Evolutionary conservation across 2,113 vertebrate species (phyloP), one percentile per base, ranked within the genome.

Genomic region (Toxostoma redivivum): DNA sequence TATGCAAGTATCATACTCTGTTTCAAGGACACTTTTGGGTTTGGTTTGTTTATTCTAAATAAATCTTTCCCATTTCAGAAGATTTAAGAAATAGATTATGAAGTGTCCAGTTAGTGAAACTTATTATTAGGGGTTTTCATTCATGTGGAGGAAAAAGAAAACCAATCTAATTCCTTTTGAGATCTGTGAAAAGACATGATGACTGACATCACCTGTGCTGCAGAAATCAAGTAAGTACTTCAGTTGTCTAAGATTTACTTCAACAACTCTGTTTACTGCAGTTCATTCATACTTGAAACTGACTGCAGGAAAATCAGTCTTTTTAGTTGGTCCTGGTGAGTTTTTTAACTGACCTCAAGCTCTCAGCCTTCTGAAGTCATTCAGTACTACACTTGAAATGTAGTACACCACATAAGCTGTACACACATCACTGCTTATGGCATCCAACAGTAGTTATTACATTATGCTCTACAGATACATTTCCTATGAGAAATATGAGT

Each of bases 1-100:
- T 11, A 40, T 0, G 0, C 0, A 1, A 67, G 35, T 79, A 38
- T 69, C 47, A 37, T 76, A 48, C 27, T 48, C 51, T 42, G 21
- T 62, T 54, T 83, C 37, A 42, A 72, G 45, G 22, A 12, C 35
- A 35, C 5, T 30, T 69, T 48, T 14, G 15, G 5, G 7, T 20
- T 21, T 21, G 25, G 7, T 2, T 60, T 44, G 22, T 72, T 24
- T 28, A 18, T 77, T 33, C 1, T 6, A 73, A 9, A 38, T 24
- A 48, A 64, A 44, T n/a, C 7, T 61, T 70, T 17, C 5, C 15
- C 1, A 1, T 74, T 95, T 61, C 58, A 70, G 45, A 95, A 94
- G 35, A 66, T 25, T 80, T 64, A 82, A 80, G 38, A 77, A 74
- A 80, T 7, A 40, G 7, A 64, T 66, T 50, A 60, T 12, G 3